Base-by-base conservation (phyloP, 1,140 invertebrate genomes). In the Phortica variegata region DNA sequence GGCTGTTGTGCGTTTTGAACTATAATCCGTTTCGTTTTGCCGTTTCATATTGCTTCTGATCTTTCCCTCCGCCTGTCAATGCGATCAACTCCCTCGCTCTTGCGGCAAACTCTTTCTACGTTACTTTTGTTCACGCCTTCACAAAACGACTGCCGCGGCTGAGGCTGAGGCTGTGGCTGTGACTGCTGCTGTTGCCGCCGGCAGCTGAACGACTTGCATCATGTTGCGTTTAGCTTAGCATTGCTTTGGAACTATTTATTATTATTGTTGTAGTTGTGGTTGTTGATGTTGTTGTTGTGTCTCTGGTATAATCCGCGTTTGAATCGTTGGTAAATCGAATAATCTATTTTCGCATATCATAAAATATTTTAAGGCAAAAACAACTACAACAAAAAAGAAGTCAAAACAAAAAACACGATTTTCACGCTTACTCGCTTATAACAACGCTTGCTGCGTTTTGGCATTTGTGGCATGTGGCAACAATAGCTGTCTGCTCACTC, bases 321-420 rank as follows among this genome's bases (percentile, higher is more conserved):
- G 50, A 56, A 70, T 70, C 66, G n/a, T n/a, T n/a, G n/a, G 66
- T 71, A 71, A 71, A 71, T 71, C 66, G 70, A 71, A 71, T 66
- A 70, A 70, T 61, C 36, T 69, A 58, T 49, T 47, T 46, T 51
- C 26, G 49, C 38, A 38, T 44, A 21, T 34, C 18, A 32, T 34
- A 33, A 19, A n/a, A 43, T 23, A 5, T 15, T 40, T 46, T 43
- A 37, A 42, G 45, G 34, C 37, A 43, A 43, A 36, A 15, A 39
- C 31, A 16, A 23, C 13, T 12, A 16, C 42, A 43, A 19, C 17
- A 23, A 33, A 26, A 34, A 23, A 17, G 31, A 42, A 41, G 49
- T 47, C 45, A 34, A 55, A 55, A 26, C 26, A 38, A 26, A 54
- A 20, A 43, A 49, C 7, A 20, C n/a, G n/a, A 32, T 49, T 40